phyloP scores from a whole-genome alignment of 2,797 vertebrate genomes.

The Chaunax sp. region DNA sequence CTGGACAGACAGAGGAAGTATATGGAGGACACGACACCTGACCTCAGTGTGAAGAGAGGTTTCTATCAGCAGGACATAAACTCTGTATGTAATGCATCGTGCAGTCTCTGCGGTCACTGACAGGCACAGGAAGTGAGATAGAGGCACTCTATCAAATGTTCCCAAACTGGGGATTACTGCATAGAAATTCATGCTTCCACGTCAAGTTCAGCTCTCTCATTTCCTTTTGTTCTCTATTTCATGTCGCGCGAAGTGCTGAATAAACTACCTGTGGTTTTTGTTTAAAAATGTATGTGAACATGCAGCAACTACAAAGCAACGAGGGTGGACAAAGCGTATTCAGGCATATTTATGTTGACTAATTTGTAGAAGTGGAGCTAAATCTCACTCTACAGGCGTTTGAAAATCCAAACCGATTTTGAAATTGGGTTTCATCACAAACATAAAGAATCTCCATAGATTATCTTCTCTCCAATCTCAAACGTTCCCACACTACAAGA shows the following conservation, averaged over 20 bases:
- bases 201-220: conserved; percentile 1
- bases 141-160: conserved; percentile 60
- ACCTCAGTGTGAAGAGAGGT: conserved; percentile 66
- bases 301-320: conserved; percentile 4
- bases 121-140: conserved; percentile 63
- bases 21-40: conserved; percentile 69
- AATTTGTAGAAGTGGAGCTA: too few relatives aligned
- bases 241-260: neutral
- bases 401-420: too few relatives aligned
- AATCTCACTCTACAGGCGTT: too few relatives aligned
- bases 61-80: conserved; percentile 67
- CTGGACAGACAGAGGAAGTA: conserved; percentile 40
- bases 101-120: conserved; percentile 48
- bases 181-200: conserved; percentile 40
- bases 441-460: too few relatives aligned
- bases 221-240: conserved; percentile 18
- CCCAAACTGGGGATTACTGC: conserved; percentile 57
- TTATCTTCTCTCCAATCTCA: too few relatives aligned
- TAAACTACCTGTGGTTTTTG: conserved; percentile 11
- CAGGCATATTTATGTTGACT: too few relatives aligned
- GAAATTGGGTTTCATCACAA: too few relatives aligned
- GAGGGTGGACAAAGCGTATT: too few relatives aligned
- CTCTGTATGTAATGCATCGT: conserved; percentile 67
- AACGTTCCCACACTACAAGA: too few relatives aligned
- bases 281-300: conserved; percentile 1